Conservation (phyloP, 2,113 vertebrate genomes). For the Phocoena sinus region DNA sequence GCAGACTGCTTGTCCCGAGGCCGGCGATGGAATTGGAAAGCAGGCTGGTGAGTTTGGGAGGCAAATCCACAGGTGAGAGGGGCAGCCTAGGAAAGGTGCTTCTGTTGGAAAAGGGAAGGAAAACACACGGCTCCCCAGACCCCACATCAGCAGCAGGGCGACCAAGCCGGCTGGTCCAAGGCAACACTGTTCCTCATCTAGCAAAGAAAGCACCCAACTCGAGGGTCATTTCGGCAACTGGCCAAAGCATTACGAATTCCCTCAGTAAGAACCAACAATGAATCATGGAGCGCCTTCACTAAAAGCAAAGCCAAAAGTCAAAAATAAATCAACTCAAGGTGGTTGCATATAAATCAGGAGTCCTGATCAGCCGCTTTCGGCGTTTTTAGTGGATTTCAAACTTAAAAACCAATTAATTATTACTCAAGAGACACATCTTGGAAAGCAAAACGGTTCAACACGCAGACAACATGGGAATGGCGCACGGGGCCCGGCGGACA, state of each 20-base stretch:
- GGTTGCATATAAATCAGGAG: accelerated
- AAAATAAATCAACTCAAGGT: accelerated
- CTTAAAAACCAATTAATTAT: not conserved
- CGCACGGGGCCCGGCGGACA: accelerated
- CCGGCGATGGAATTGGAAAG: not conserved
- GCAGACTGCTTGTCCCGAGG: accelerated
- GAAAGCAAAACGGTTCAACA: not conserved
- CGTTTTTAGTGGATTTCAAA: not conserved
- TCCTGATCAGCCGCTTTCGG: not conserved
- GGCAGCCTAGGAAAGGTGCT: accelerated
- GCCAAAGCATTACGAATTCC: accelerated
- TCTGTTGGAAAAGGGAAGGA: not conserved
- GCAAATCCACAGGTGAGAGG: accelerated
- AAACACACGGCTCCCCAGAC: accelerated
- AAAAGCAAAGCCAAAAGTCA: not conserved
- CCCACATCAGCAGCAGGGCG: not conserved
- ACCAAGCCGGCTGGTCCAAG: no score
- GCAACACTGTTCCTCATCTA: accelerated
- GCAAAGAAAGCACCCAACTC: not conserved
- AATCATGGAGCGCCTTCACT: accelerated
- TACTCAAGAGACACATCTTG: not conserved
- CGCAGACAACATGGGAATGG: accelerated
- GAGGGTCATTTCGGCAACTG: accelerated
- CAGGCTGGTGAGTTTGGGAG: no score
- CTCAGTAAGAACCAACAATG: accelerated